Conservation (phyloP, 2,797 vertebrate genomes). For the Oreortyx pictus region DNA sequence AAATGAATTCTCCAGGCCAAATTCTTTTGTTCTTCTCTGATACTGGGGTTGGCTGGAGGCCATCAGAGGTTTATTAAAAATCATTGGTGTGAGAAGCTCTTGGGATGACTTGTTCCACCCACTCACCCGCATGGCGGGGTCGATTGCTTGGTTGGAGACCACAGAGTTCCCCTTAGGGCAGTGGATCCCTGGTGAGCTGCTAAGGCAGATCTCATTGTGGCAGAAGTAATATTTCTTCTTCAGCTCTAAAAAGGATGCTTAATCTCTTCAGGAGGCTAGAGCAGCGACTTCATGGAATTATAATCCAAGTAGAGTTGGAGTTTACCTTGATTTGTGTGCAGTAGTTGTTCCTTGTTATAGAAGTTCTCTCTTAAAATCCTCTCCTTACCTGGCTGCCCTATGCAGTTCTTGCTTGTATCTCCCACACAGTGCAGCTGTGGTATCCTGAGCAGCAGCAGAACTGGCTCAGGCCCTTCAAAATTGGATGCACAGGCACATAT, state of each 20-base stretch:
- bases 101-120: background rate
- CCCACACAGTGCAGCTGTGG: background rate
- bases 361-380: background rate
- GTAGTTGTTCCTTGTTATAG: background rate
- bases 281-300: background rate
- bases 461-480: background rate
- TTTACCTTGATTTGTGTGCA: background rate
- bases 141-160: background rate
- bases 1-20: background rate
- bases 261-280: background rate
- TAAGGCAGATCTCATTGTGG: background rate
- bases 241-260: background rate
- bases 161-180: background rate
- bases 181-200: background rate
- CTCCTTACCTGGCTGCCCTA: background rate
- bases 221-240: background rate
- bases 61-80: background rate
- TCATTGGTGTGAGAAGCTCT: background rate
- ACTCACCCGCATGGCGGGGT: background rate
- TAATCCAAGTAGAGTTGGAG: background rate
- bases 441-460: background rate
- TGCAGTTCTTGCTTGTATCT: background rate
- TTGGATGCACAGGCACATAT: background rate
- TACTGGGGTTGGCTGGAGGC: background rate
- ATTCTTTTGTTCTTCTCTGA: constrained; percentile 4